Conservation (phyloP, 1,140 invertebrate species). For the Diprion similis region DNA sequence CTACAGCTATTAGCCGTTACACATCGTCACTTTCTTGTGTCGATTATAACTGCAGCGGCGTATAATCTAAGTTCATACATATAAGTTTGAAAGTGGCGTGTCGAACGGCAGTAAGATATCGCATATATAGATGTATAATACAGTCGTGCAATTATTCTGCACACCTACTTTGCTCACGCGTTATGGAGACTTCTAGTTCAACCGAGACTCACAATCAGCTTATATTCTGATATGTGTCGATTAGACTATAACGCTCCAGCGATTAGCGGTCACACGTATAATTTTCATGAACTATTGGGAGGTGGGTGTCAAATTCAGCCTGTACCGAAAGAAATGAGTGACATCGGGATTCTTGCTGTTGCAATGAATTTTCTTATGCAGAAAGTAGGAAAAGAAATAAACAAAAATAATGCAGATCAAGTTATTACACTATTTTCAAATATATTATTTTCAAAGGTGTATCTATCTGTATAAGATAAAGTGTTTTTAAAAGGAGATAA, state of each 20-base stretch:
- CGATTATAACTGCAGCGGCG: background rate
- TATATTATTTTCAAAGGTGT: no score
- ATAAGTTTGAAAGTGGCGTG: conserved; percentile 7
- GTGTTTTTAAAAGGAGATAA: no score
- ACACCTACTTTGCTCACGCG: background rate
- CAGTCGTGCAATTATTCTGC: background rate
- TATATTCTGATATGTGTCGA: conserved; percentile 27
- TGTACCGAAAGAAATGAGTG: no score
- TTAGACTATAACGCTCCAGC: conserved; percentile 22
- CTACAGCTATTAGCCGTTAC: background rate
- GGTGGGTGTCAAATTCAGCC: no score
- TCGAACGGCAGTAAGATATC: background rate
- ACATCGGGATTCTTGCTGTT: no score
- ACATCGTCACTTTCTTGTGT: background rate
- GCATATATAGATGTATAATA: background rate
- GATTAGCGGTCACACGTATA: conserved; percentile 30
- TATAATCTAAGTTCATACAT: background rate
- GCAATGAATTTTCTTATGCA: no score
- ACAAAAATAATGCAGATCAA: no score
- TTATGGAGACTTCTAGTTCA: background rate
- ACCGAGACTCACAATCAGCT: background rate
- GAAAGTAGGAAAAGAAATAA: no score
- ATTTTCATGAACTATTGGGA: background rate
- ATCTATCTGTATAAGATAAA: no score
- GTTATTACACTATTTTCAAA: no score